These are phyloP conservation scores for Crenichthys baileyi DNA, from an alignment of 2,797 vertebrate genomes.

Conservation along the genomic window DNA sequence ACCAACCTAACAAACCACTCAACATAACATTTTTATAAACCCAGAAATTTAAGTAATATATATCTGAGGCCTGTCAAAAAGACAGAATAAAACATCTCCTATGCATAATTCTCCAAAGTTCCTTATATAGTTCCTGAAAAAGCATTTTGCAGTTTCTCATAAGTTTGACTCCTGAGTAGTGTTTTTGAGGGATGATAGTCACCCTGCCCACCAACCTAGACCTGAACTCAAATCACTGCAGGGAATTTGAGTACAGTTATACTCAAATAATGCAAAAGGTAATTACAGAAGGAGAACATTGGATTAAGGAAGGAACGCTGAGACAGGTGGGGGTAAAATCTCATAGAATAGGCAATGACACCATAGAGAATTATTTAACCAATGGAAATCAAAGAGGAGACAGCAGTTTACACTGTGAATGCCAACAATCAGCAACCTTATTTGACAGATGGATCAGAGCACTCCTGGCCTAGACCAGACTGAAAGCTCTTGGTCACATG, in stretches of 20 bases:
- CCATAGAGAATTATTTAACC: slow-evolving; percentile 6
- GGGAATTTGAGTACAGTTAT: slow-evolving; percentile 12
- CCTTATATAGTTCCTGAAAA: not conserved
- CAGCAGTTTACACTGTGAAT: slow-evolving; percentile 33
- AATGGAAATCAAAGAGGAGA: slow-evolving; percentile 36
- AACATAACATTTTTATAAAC: not conserved
- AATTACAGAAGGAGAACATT: not conserved
- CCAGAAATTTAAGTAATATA: not conserved
- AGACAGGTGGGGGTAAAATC: not conserved
- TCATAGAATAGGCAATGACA: slow-evolving; percentile 15
- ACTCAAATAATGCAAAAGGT: slow-evolving; percentile 4
- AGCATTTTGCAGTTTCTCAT: not conserved
- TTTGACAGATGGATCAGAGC: slow-evolving; percentile 73
- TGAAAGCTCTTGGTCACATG: slow-evolving; percentile 74
- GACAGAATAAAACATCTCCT: not conserved
- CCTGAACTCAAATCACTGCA: slow-evolving; percentile 8
- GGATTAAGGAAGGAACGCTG: not conserved
- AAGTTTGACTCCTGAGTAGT: not conserved
- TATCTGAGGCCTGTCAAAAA: not conserved
- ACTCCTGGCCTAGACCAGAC: slow-evolving; percentile 54
- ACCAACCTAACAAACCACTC: slow-evolving; percentile 5
- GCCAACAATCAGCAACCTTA: slow-evolving; percentile 67
- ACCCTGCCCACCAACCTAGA: slow-evolving; percentile 21
- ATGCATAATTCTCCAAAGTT: not conserved
- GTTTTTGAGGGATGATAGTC: slow-evolving; percentile 21